Evolutionary conservation across 2,113 vertebrate species (phyloP), one percentile per base, ranked within the genome.

Genomic region (Bubo scandiacus): DNA sequence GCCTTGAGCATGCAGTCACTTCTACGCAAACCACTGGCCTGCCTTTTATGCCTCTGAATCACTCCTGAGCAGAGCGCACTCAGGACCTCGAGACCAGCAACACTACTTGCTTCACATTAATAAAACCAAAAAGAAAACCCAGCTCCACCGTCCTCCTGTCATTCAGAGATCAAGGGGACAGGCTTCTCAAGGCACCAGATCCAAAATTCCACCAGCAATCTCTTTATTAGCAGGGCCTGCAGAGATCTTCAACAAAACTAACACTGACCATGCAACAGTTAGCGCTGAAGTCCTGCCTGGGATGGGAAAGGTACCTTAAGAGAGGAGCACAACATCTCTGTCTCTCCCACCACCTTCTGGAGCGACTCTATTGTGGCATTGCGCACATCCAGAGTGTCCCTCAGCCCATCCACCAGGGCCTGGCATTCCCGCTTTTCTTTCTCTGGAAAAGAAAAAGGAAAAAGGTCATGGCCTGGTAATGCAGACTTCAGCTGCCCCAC

Each of bases 281-380:
- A 55, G 78, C 17, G 49, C 15, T 22, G 12, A 49, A 29, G 49
- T 45, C 62, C 54, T 85, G 77, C 38, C 11, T 0, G 30, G 29
- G 34, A 51, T 15, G 11, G 55, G 38, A 67, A 91, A 61, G 25
- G 73, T 98, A 99, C 99, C 98, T 98, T 98, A 43, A 99, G 98
- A 57, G 99, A 98, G 57, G 98, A 98, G 86, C 99, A 99, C 59
- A 99, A 94, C 98, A 98, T 99, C 61, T 99, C 99, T 38, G 98
- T 98, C 75, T 99, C 99, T 74, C 92, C 97, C 29, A 98, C 88
- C 59, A 98, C 97, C 87, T 98, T 99, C 94, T 97, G 98, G 40
- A 99, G 95, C 2, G 97, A 96, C 45, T 99, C 98, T 97, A 99
- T 97, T 2, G 98, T 99, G 91, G 97, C 98, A 42, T 97, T 99